A percentile compares a stretch with the other conserved stretches of the same genome.
Conservation (phyloP, 2,797 vertebrate genomes). For the Acrossocheilus wenchowensis region DNA sequence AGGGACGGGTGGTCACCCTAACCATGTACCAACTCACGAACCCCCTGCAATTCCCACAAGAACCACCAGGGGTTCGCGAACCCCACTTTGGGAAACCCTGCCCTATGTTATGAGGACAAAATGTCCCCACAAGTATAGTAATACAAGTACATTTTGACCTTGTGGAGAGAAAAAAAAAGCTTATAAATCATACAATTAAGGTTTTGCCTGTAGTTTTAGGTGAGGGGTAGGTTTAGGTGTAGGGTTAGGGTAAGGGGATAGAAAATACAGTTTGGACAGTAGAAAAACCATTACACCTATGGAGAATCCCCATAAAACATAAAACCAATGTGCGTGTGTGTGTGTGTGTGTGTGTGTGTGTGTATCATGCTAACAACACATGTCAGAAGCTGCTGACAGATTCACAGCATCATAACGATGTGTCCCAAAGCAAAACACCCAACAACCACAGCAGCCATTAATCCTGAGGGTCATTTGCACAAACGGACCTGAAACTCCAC, state of each 20-base stretch:
- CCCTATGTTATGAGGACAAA: background rate
- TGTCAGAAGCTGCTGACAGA: conserved; percentile 73
- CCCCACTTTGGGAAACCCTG: too few species aligned
- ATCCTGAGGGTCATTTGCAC: conserved; percentile 70
- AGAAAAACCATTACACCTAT: too few species aligned
- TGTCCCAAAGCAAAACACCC: conserved; percentile 76
- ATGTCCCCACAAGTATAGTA: background rate
- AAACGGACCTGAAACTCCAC: conserved; percentile 66
- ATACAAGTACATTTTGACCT: background rate
- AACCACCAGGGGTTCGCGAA: too few species aligned
- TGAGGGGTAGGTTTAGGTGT: too few species aligned
- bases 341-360: background rate
- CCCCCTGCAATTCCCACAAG: too few species aligned
- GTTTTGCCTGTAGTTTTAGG: background rate
- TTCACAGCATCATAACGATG: conserved; percentile 76
- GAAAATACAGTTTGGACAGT: too few species aligned
- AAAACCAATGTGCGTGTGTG: background rate
- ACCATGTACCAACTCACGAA: too few species aligned
- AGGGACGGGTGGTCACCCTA: too few species aligned
- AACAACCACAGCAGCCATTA: conserved; percentile 70
- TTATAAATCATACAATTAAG: too few species aligned
- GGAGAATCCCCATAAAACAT: too few species aligned
- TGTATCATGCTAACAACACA: conserved; percentile 60
- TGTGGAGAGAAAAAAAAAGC: background rate
- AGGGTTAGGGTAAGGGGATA: too few species aligned